Conservation (phyloP, 1,140 invertebrate species). For the Nomia melanderi region DNA sequence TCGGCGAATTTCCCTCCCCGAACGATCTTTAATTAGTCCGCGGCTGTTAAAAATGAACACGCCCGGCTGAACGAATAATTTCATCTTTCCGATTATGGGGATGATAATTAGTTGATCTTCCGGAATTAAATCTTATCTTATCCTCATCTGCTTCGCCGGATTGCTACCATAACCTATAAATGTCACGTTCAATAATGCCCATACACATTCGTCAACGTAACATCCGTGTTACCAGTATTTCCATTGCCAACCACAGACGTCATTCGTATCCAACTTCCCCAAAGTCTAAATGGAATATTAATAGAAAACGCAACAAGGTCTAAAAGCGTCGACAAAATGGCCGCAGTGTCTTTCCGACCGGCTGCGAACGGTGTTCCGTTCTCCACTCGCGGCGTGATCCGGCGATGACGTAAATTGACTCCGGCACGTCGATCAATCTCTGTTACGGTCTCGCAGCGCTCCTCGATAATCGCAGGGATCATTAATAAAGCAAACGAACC, state of each 20-base stretch:
- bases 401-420: conserved; percentile 36
- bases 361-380: background rate
- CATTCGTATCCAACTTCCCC: too few relatives aligned
- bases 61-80: conserved; percentile 14
- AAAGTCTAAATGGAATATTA: too few relatives aligned
- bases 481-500: conserved; percentile 42
- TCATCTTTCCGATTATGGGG: background rate
- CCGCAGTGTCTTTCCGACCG: background rate
- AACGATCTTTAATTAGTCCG: conserved; percentile 35
- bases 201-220: too few relatives aligned
- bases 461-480: conserved; percentile 42
- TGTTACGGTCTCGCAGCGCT: background rate
- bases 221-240: too few relatives aligned
- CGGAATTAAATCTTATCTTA: too few relatives aligned
- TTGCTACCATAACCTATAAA: too few relatives aligned
- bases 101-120: too few relatives aligned
- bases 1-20: conserved; percentile 22
- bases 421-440: conserved; percentile 38
- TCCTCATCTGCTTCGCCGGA: too few relatives aligned
- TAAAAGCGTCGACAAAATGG: too few relatives aligned
- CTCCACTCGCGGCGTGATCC: conserved; percentile 10
- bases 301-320: too few relatives aligned
- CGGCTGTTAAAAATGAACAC: conserved; percentile 31
- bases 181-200: too few relatives aligned
- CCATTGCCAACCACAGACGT: too few relatives aligned